Conservation (phyloP, 2,113 vertebrate genomes). For the Rhizomys pruinosus region DNA sequence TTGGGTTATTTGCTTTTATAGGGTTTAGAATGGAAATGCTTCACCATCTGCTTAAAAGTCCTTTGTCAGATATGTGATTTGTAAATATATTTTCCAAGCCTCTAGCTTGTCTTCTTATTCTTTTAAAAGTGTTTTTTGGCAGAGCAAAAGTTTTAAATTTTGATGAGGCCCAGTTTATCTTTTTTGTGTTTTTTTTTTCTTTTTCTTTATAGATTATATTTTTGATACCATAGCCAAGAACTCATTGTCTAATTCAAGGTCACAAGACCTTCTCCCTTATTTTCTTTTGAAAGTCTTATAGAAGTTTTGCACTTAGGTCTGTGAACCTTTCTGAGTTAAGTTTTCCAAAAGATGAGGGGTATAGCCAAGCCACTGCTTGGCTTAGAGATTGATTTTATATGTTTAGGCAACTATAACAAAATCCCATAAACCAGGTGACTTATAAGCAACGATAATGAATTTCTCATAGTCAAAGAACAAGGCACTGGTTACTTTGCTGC, state of each 20-base stretch:
- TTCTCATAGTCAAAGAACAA: background rate
- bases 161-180: conserved; percentile 52
- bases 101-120: conserved; percentile 64
- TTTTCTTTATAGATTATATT: conserved; percentile 54
- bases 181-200: conserved; percentile 6
- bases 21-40: conserved; percentile 53
- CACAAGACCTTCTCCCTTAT: conserved; percentile 25
- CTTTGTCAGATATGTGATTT: conserved; percentile 64
- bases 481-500: background rate
- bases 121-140: conserved; percentile 70
- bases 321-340: conserved; percentile 28
- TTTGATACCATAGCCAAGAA: conserved; percentile 47
- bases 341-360: conserved; percentile 42
- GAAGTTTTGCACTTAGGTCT: conserved; percentile 47
- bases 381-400: background rate
- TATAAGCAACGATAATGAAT: background rate
- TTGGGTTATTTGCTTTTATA: conserved; percentile 55
- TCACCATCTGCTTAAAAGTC: conserved; percentile 47
- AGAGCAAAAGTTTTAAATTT: conserved; percentile 65
- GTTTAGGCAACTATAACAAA: background rate
- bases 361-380: conserved; percentile 25
- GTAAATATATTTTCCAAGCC: conserved; percentile 60
- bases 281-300: conserved; percentile 50
- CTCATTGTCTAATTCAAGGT: conserved; percentile 42
- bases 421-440: background rate